Conservation (phyloP, 2,113 vertebrate species). For the Crotalus horridus region DNA sequence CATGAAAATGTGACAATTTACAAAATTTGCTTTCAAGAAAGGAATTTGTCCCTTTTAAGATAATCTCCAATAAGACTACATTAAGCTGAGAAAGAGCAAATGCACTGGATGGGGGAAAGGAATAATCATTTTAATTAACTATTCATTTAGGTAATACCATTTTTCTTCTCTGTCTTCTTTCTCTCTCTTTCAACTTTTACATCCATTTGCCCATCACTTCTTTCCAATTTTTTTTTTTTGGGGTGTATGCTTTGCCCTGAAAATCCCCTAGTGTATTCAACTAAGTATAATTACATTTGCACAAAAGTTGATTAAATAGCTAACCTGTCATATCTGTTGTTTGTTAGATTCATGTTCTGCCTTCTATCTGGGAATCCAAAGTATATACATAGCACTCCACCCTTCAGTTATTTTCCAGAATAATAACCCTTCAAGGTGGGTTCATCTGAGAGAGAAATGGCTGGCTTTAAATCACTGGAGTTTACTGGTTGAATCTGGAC, state of each 20-base stretch:
- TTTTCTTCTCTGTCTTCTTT: neutral
- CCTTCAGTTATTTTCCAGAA: neutral
- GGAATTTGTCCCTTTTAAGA: constrained; percentile 42
- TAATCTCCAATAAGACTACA: constrained; percentile 41
- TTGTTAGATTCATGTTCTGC: neutral
- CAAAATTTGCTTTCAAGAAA: constrained; percentile 57
- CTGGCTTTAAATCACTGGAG: neutral
- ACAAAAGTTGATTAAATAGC: fast-evolving
- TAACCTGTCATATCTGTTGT: fast-evolving
- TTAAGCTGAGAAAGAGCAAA: neutral
- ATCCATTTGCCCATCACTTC: neutral
- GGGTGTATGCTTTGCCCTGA: neutral
- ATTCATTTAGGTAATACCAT: neutral
- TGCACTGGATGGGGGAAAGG: constrained; percentile 14
- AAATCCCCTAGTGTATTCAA: neutral
- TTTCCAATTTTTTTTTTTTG: fast-evolving
- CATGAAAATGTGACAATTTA: constrained; percentile 55
- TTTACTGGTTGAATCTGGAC: neutral
- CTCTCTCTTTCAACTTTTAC: fast-evolving
- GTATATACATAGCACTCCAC: neutral
- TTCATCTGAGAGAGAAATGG: neutral
- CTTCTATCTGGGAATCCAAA: neutral
- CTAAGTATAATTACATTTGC: neutral
- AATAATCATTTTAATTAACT: neutral
- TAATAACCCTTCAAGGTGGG: neutral